Evolutionary conservation across 2,113 vertebrate genomes (phyloP), one percentile per base, ranked within the genome.

Genomic region (Rhinolophus ferrumequinum): DNA sequence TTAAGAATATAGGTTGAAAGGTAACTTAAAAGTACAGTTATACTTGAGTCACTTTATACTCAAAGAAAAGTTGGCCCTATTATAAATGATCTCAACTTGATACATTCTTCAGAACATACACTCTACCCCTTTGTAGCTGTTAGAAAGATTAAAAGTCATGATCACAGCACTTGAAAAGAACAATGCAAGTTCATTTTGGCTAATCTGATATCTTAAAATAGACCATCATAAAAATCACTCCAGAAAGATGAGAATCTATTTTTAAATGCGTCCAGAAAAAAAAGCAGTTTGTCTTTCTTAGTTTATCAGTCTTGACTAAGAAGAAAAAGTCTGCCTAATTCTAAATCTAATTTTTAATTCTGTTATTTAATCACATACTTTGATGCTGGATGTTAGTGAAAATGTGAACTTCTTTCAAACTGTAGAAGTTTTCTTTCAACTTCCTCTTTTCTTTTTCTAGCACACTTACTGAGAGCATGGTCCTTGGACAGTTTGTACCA

Each of bases 191-290:
- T 94, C 96, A 95, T 97, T 96, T 95, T 79, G 67, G 66, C 84
- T 97, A 96, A 97, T 97, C 88, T 64, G 80, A 77, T 84, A 84
- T 90, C 96, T 97, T 96, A 98, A 97, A 98, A 98, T 97, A 98
- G 96, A 94, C 80, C 56, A 87, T 75, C 96, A 98, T 95, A 90
- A 98, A 95, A 96, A 95, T 96, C 84, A 88, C 50, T 64, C 19
- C 72, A 96, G 90, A 97, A 97, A 96, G 77, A 97, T 96, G 94
- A 95, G 90, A 90, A 88, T 96, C 96, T 97, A 98, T 97, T 96
- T 97, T 98, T 92, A 97, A 97, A 83, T 87, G 70, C n/a, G 94
- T 96, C 60, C 64, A 81, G 18, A 30, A 33, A 66, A 80, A 82
- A 85, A 54, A 30, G 33, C 19, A 62, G n/a, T 62, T 54, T 56